Evolutionary conservation across 2,888 invertebrate genomes (phyloP), one percentile per base, ranked within the genome.

Genomic region (Germaria angustata): DNA sequence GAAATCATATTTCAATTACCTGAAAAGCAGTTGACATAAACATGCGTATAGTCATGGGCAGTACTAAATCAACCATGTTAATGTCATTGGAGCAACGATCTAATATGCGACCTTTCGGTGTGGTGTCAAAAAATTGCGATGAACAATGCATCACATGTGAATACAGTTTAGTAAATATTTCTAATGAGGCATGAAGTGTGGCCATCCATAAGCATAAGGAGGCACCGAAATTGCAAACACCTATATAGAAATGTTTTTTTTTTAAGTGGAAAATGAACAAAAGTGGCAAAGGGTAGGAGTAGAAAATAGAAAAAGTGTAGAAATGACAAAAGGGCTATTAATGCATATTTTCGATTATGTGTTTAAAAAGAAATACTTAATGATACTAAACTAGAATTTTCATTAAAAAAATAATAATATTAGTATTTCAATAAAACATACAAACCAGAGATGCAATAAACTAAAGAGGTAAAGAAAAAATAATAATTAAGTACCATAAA

Each of bases 71-170:
- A 90, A 93, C 86, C 57, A 91, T 90, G 88, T 93, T 92, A 85
- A 94, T 91, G 89, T 94, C 94, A 85, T 91, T 92, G 84, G 93
- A 92, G 88, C 93, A 94, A 86, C 94, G 92, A 90, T 93, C 93
- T 84, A 95, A 89, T 83, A 95, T 92, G 80, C 94, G 92, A 86
- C 95, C 95, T 86, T 93, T 89, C 22, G 95, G 94, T 85, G 94
- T 94, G 55, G 92, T 93, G 89, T 94, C 94, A 90, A 93, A 94
- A 90, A 94, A 93, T 84, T 91, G 90, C 89, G 93, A 92, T 79
- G 94, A 93, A 84, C 92, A 92, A 85, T 92, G 92, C 85, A 94
- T 88, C 85, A 93, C 89, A 87, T 91, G 91, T 79, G 89, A 86
- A 85, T 93, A 91, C 87, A 94, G 90, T 61, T 86, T 84, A 77